Base-by-base conservation (phyloP, 2,888 invertebrate species). In the Phania funesta region DNA sequence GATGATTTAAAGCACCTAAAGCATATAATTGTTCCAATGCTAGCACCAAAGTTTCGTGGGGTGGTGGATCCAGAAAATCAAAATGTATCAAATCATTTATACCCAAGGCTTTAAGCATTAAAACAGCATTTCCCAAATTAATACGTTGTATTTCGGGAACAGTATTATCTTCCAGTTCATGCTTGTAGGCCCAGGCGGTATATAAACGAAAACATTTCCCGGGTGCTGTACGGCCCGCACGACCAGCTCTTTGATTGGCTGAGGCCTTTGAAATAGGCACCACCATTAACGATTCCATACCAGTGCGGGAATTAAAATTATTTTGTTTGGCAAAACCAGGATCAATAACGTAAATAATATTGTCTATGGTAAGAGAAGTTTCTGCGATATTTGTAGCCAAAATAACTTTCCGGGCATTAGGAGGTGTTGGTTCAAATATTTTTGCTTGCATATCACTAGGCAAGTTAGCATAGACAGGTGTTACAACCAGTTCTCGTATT, bases 261-360 rank as follows among this genome's bases (percentile, higher is more conserved):
- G 99, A 99, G 0, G 97, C 97, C 92, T 98, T 98, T 4, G 99
- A 99, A 84, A 99, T 98, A 3, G 99, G 99, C n/a, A 98, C 98
- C 3, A 99, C 98, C 92, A 98, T 96, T 78, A 99, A 92, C 86
- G 98, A 98, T 90, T 99, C 99, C 97, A 99, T 99, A 24, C 99
- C 99, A 0, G 98, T 98, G 85, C 98, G 93, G 0, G 99, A 98
- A 92, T 99, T 96, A 88, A 98, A 99, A 91, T 98, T 98, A 89
- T 99, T 99, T 91, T 99, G 99, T 90, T 99, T 99, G 56, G 98
- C 97, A 92, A 99, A 99, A 0, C 99, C 99, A n/a, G 99, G 98
- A 92, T 99, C 99, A 85, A 99, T 98, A 0, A 99, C 99, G 91
- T 98, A 99, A 81, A 98, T 95, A 84, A 99, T 99, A 87, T 99